Evolutionary conservation across 1,140 invertebrate genomes (phyloP).

Genomic region (Danaus melanippus): DNA sequence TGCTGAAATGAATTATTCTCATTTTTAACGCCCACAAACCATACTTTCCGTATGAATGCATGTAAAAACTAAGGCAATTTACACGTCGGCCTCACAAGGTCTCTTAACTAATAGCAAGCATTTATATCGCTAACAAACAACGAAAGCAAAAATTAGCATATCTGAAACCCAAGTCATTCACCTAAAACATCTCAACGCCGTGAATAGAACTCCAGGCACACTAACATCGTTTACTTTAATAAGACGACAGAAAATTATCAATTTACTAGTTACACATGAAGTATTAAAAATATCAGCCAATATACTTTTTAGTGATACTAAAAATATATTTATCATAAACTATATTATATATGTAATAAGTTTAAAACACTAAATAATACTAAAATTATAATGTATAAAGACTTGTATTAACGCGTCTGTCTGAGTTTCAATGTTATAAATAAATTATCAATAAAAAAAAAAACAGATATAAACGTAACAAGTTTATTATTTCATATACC

Average conservation of each 20-base stretch:
- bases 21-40: constrained; percentile 2
- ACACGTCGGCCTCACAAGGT: constrained; percentile 34
- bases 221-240: background rate
- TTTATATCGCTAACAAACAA: constrained; percentile 41
- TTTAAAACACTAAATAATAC: too few relatives aligned
- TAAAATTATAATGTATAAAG: too few relatives aligned
- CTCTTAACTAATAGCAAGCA: constrained; percentile 31
- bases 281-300: too few relatives aligned
- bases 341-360: too few relatives aligned
- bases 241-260: background rate
- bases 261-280: background rate
- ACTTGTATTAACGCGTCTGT: too few relatives aligned
- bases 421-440: too few relatives aligned
- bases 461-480: too few relatives aligned
- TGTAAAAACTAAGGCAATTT: constrained; percentile 22
- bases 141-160: constrained; percentile 56
- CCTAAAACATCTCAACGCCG: constrained; percentile 16
- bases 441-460: too few relatives aligned
- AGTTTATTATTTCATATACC: too few relatives aligned
- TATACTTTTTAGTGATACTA: too few relatives aligned
- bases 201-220: constrained; percentile 1
- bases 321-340: too few relatives aligned
- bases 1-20: too few relatives aligned
- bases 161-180: constrained; percentile 55
- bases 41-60: constrained; percentile 21